These are phyloP conservation scores for Cephus pulcher DNA, from an alignment of 2,888 invertebrate genomes.

Conservation along the genomic window DNA sequence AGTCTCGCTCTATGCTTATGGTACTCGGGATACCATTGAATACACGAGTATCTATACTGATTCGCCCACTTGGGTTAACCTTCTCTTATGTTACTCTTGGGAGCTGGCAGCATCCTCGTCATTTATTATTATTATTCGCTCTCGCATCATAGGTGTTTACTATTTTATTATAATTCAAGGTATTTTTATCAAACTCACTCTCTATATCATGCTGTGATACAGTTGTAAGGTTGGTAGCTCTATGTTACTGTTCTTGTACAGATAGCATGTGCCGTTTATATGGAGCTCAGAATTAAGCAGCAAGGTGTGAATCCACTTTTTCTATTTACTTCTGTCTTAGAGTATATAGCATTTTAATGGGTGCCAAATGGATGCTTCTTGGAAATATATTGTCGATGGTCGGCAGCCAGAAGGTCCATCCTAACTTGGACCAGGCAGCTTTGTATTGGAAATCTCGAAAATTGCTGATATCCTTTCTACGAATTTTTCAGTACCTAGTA, in stretches of 20 bases:
- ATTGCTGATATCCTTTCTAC: not conserved
- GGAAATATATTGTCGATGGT: not conserved
- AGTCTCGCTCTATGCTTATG: not conserved
- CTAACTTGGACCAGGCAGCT: not conserved
- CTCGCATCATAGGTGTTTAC: not conserved
- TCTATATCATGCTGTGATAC: not conserved
- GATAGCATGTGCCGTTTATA: not conserved
- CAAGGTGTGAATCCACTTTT: not conserved
- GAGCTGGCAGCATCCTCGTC: not conserved
- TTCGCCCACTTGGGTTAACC: not conserved
- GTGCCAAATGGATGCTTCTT: not conserved
- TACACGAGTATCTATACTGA: not conserved
- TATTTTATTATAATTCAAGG: not conserved
- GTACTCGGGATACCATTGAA: not conserved
- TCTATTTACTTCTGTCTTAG: not conserved
- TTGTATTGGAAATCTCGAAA: not conserved
- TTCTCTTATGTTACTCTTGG: not conserved
- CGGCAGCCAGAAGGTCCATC: not conserved
- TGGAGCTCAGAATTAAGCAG: not conserved
- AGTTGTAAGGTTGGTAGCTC: not conserved
- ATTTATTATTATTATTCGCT: not conserved
- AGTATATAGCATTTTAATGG: not conserved
- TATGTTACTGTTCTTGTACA: not conserved
- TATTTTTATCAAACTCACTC: not conserved
- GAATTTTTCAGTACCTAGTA: not conserved